These are phyloP conservation scores for Felis chaus DNA, from an alignment of 2,113 vertebrate genomes.

Conservation along the genomic window DNA sequence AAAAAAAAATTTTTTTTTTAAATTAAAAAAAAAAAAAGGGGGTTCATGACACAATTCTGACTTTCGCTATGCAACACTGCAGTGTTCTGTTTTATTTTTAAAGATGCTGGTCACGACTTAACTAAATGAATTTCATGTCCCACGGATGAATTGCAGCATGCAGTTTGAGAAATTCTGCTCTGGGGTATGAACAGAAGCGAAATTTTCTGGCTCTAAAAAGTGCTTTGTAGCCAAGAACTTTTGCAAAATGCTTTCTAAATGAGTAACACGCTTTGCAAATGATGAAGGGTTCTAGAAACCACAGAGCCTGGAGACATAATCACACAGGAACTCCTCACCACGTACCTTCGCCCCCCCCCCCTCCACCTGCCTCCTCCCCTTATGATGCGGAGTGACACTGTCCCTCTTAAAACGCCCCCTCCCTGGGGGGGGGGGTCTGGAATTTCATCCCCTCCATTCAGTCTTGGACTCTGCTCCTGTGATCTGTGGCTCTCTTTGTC, in stretches of 20 bases:
- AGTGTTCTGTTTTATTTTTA: neutral
- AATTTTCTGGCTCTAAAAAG: constrained; percentile 53
- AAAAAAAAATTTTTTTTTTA: too few relatives aligned
- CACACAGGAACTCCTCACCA: constrained; percentile 60
- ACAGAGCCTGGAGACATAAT: constrained; percentile 33
- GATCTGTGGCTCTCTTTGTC: neutral
- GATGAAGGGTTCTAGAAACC: constrained; percentile 68
- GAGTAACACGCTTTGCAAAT: constrained; percentile 72
- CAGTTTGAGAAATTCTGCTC: constrained; percentile 30
- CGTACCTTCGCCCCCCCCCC: neutral
- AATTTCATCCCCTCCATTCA: neutral
- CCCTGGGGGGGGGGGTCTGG: neutral
- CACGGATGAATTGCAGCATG: neutral
- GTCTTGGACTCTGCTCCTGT: neutral
- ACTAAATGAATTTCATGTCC: constrained; percentile 30
- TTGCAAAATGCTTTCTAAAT: constrained; percentile 79
- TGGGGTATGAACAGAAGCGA: constrained; percentile 54
- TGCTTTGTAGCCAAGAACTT: constrained; percentile 69
- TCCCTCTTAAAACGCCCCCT: neutral
- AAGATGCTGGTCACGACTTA: constrained; percentile 38
- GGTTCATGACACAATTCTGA: neutral
- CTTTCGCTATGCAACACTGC: neutral
- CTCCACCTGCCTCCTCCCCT: neutral
- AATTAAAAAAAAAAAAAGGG: neutral
- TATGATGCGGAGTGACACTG: neutral